A percentile compares a stretch with the other conserved stretches of the same genome.
Evolutionary conservation across 2,888 invertebrate species (phyloP).

Genomic region (Siphonodentalium dalli): DNA sequence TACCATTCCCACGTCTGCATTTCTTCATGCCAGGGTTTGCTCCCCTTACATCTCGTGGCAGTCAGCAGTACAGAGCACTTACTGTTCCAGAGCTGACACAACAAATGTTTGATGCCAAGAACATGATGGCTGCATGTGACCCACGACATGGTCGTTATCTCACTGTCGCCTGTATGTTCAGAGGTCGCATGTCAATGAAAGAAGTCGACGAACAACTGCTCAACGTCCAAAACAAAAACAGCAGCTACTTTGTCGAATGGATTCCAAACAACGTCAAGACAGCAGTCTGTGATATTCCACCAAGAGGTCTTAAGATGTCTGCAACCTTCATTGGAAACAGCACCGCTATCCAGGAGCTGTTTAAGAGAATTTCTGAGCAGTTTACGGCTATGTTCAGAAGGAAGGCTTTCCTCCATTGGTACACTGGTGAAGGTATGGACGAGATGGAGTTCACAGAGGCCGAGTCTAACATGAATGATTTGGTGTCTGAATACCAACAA

Average conservation of each 20-base stretch:
- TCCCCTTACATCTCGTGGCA: conserved; percentile 82
- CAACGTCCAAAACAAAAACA: conserved; percentile 92
- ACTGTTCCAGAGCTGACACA: conserved; percentile 89
- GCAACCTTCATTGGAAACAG: conserved; percentile 64
- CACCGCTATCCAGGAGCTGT: conserved; percentile 61
- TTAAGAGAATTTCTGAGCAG: conserved; percentile 59
- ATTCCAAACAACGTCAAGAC: conserved; percentile 90
- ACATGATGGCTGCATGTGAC: conserved; percentile 96
- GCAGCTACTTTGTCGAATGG: conserved; percentile 83
- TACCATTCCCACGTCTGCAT: conserved; percentile 84
- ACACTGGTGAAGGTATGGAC: conserved; percentile 96
- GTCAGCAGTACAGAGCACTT: conserved; percentile 79
- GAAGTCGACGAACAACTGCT: conserved; percentile 90
- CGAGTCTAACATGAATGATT: conserved; percentile 88
- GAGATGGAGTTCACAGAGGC: conserved; percentile 97
- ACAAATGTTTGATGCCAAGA: conserved; percentile 90
- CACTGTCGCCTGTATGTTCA: conserved; percentile 85
- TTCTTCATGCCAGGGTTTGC: conserved; percentile 90
- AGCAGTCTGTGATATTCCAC: conserved; percentile 91
- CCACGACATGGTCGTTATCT: conserved; percentile 88
- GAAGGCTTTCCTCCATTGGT: conserved; percentile 97
- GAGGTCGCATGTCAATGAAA: conserved; percentile 92
- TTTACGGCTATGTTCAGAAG: conserved; percentile 91
- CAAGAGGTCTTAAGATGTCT: conserved; percentile 86
- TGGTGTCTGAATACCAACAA: conserved; percentile 62